Evolutionary conservation across 2,888 invertebrate genomes (phyloP).

Genomic region (Apoda limacodes): DNA sequence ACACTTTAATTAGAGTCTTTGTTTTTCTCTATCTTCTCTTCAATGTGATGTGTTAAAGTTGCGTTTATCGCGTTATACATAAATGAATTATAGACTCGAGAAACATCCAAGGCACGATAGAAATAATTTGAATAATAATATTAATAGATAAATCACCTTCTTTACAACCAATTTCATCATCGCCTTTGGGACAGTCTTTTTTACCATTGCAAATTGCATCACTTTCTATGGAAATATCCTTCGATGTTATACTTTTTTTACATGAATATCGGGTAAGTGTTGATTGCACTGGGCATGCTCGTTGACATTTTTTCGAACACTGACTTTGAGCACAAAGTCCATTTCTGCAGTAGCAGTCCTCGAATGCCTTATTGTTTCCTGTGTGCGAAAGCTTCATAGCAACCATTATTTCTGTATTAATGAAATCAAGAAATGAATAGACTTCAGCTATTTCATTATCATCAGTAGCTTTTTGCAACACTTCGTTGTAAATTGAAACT

Average conservation of each 20-base stretch:
- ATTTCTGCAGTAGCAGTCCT: constrained; percentile 36
- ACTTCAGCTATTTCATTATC: constrained; percentile 26
- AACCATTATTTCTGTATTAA: constrained; percentile 34
- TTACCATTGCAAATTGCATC: constrained; percentile 39
- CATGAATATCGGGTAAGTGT: constrained; percentile 36
- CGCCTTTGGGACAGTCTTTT: constrained; percentile 34
- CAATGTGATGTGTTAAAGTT: no score
- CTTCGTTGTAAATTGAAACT: constrained; percentile 29
- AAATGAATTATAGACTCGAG: no score
- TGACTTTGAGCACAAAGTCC: constrained; percentile 29
- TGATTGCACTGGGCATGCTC: constrained; percentile 34
- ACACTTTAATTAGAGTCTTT: no score
- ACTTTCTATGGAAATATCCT: constrained; percentile 26
- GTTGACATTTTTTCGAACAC: constrained; percentile 34
- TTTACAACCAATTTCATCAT: constrained; percentile 42
- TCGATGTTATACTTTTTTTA: constrained; percentile 25
- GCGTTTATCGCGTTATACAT: no score
- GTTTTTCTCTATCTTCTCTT: no score
- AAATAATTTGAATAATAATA: no score
- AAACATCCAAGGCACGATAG: no score
- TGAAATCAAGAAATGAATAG: constrained; percentile 28
- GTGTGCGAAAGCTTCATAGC: constrained; percentile 40
- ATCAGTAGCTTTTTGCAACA: constrained; percentile 19
- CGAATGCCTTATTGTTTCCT: constrained; percentile 34
- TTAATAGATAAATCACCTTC: constrained; percentile 31